phyloP scores from a whole-genome alignment of 1,140 invertebrate genomes.

The Acyrthosiphon pisum region DNA sequence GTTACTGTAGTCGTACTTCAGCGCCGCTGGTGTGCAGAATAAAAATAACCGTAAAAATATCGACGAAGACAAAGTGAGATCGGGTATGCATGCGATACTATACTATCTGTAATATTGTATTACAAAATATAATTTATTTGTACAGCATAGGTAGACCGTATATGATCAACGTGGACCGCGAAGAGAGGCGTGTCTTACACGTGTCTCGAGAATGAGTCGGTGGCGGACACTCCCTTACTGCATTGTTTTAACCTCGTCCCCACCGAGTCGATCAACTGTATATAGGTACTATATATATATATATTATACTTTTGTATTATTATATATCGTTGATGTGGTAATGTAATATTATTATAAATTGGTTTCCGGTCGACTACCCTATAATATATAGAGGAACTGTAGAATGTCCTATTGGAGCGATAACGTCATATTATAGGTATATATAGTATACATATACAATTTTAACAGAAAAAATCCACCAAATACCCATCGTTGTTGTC shows the following conservation, averaged over 20 bases:
- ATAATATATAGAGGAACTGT: not conserved
- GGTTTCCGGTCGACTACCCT: not conserved
- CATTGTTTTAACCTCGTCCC: not conserved
- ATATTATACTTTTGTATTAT: not conserved
- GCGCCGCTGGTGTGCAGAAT: not conserved
- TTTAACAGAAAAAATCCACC: not conserved
- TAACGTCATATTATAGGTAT: not conserved
- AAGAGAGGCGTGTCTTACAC: not conserved
- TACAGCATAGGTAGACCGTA: not conserved
- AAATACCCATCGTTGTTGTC: not conserved
- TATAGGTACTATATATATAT: not conserved
- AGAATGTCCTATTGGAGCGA: not conserved
- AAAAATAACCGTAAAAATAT: not conserved
- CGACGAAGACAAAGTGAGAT: too few species aligned
- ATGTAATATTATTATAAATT: not conserved
- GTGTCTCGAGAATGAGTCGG: not conserved
- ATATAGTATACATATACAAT: too few species aligned
- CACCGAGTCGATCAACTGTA: not conserved
- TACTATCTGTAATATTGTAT: not conserved
- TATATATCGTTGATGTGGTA: not conserved
- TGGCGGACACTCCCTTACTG: not conserved
- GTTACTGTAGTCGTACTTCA: not conserved
- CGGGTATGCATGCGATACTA: too few species aligned
- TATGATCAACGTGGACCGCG: not conserved
- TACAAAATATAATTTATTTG: not conserved